Evolutionary conservation across 2,797 vertebrate genomes (phyloP).

Genomic region (Leucoraja ocellata): DNA sequence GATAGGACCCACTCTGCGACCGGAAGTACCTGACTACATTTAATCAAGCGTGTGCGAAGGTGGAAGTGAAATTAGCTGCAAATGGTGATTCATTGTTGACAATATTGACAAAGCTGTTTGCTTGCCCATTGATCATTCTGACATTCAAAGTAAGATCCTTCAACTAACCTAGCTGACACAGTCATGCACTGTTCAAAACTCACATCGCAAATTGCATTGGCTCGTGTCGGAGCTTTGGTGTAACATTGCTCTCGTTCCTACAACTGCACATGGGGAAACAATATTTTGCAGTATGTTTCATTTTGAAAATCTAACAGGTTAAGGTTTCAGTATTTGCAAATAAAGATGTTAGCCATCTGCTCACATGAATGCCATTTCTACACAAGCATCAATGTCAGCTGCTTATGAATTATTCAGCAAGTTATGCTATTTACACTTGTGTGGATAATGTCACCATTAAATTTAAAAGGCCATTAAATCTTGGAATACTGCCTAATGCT

Average conservation of each 20-base stretch:
- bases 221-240: no score
- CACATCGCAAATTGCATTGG: not conserved
- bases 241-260: not conserved
- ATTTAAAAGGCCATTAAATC: conserved; percentile 12
- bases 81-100: no score
- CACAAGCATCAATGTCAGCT: conserved; percentile 23
- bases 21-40: no score
- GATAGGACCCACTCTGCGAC: no score
- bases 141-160: not conserved
- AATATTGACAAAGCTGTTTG: no score
- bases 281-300: not conserved
- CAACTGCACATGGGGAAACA: not conserved
- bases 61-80: no score
- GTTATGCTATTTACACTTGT: conserved; percentile 32
- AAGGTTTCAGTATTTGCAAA: conserved; percentile 25
- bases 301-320: conserved; percentile 22
- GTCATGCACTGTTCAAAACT: not conserved
- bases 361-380: not conserved
- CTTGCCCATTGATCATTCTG: not conserved
- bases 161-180: not conserved
- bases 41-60: no score
- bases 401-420: conserved; percentile 36
- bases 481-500: not conserved
- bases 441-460: conserved; percentile 30
- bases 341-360: conserved; percentile 31